A percentile compares a stretch with the other conserved stretches of the same genome.
Conservation (phyloP, 2,888 invertebrate species). For the Drosophila mimica region DNA sequence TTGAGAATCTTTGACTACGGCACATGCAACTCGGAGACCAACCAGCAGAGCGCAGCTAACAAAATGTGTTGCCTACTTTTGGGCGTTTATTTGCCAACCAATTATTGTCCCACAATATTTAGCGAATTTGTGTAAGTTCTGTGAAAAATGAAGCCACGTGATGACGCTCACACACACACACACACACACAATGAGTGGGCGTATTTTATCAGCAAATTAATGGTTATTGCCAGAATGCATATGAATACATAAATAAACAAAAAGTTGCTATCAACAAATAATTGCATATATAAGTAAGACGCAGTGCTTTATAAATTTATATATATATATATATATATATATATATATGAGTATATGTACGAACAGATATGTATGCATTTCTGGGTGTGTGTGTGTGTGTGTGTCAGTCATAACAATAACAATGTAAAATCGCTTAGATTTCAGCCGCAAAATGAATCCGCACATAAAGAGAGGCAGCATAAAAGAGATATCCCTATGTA, state of each 20-base stretch:
- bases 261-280: constrained; percentile 78
- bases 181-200: constrained; percentile 34
- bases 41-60: constrained; percentile 10
- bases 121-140: constrained; percentile 40
- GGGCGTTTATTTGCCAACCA: constrained; percentile 46
- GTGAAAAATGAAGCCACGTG: constrained; percentile 55
- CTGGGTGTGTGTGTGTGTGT: constrained; percentile 7
- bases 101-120: constrained; percentile 43
- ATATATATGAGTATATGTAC: constrained; percentile 2
- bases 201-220: constrained; percentile 76
- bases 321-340: background rate
- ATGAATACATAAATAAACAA: constrained; percentile 77
- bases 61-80: constrained; percentile 43
- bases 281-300: constrained; percentile 66
- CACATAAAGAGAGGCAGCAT: constrained; percentile 11
- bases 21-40: constrained; percentile 2
- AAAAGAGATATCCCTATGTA: constrained; percentile 4
- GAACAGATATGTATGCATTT: constrained; percentile 6
- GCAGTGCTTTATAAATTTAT: background rate
- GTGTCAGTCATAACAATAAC: constrained; percentile 77
- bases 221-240: constrained; percentile 78
- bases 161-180: constrained; percentile 35
- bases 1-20: constrained; percentile 13
- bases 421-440: constrained; percentile 82
- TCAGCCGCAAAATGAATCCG: constrained; percentile 68